These are phyloP conservation scores for Acleris laterana DNA, from an alignment of 2,888 invertebrate genomes.

Conservation along the genomic window DNA sequence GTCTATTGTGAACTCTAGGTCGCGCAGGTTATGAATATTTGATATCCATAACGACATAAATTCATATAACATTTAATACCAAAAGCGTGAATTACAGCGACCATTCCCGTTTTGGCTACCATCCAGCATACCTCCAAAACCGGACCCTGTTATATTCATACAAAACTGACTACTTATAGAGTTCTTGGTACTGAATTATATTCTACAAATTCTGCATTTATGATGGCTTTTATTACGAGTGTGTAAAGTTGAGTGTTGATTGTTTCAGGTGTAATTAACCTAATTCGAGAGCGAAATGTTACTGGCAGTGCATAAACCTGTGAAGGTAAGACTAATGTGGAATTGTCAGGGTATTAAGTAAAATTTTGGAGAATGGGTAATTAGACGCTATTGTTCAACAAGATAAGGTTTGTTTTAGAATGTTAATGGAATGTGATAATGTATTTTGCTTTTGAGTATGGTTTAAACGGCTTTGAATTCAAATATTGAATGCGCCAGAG, in stretches of 20 bases:
- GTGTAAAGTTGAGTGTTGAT: constrained; percentile 5
- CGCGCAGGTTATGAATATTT: constrained; percentile 14
- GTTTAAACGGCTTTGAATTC: too few species aligned
- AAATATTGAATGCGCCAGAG: too few species aligned
- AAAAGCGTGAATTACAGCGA: constrained; percentile 27
- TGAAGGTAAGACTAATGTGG: constrained; percentile 19
- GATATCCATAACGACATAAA: constrained; percentile 22
- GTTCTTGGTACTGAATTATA: too few species aligned
- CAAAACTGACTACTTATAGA: too few species aligned
- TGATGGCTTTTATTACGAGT: not conserved
- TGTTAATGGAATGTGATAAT: too few species aligned
- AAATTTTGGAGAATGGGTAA: not conserved
- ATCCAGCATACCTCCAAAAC: constrained; percentile 15
- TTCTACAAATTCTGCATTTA: not conserved
- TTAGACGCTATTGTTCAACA: not conserved
- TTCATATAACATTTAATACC: constrained; percentile 31
- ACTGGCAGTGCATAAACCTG: constrained; percentile 7
- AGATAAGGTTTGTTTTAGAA: too few species aligned
- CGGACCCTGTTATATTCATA: too few species aligned
- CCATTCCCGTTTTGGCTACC: constrained; percentile 19
- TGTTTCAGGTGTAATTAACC: constrained; percentile 2
- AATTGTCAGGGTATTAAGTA: constrained; percentile 11
- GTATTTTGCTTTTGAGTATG: too few species aligned
- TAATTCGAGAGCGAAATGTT: not conserved
- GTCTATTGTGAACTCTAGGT: not conserved